Base-by-base conservation (phyloP, 2,113 vertebrate genomes). In the Campylomormyrus numenius region DNA sequence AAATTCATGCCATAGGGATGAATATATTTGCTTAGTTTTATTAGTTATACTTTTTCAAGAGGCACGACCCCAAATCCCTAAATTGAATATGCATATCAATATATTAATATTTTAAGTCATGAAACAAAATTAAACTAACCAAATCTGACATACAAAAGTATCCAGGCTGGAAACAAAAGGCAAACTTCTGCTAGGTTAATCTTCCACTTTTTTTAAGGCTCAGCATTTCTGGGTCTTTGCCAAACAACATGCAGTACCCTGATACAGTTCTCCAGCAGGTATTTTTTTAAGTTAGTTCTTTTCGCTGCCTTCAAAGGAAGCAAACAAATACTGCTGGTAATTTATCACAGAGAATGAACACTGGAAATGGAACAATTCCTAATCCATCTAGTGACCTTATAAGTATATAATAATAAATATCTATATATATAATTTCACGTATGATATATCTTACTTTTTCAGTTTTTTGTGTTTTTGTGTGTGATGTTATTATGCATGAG, bases 1-100 rank as follows among this genome's bases (percentile, higher is more conserved):
- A 49, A 89, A 89, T 89, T 89, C 56, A 89, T 77, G 56, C 62
- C 58, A 89, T 77, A 62, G 87, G 56, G 86, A 10, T 66, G n/a
- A 66, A 48, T 66, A 66, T 66, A 66, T 66, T 66, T 66, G 62
- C 62, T 66, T 66, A 66, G 62, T 66, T 66, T 66, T 66, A 66
- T n/a, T 66, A 27, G 62, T 27, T 66, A 10, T n/a, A 66, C n/a
- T 27, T 66, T 66, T 66, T 66, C 62, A 66, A 66, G n/a, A 66
- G 24, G 62, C 62, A 66, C n/a, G n/a, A 66, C n/a, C 9, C n/a
- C n/a, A 66, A 27, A 66, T 27, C 62, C 62, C 9, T 27, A 27
- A 66, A 66, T 66, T 66, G 62, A 27, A 66, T 66, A 66, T 66
- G 62, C 7, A 66, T 66, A 66, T 66, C 11, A n/a, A 62, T 62